These are phyloP conservation scores for Myiotriccus ornatus DNA, from an alignment of 2,797 vertebrate genomes.

Conservation along the genomic window DNA sequence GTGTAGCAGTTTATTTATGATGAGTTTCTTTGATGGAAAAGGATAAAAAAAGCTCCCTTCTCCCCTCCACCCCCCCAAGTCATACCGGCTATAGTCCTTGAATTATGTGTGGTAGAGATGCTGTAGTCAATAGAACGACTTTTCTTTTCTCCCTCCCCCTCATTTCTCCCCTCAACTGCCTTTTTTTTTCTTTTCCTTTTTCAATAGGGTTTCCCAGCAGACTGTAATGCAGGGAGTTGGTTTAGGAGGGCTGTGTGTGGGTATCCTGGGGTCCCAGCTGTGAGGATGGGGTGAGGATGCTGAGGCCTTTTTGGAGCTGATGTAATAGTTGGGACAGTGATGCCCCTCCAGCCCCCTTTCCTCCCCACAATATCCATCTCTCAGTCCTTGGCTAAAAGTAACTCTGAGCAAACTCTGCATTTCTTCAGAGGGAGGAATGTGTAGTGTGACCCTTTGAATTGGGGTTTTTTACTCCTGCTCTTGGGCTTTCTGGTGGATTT, in stretches of 20 bases:
- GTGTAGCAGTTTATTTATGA: constrained; percentile 48
- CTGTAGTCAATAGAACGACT: constrained; percentile 32
- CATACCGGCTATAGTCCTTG: background rate
- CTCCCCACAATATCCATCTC: background rate
- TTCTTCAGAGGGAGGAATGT: background rate
- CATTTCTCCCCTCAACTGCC: background rate
- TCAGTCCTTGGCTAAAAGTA: background rate
- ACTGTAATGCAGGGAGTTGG: background rate
- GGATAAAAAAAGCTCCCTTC: background rate
- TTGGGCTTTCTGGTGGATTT: background rate
- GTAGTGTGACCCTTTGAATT: accelerated
- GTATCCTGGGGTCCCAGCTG: background rate
- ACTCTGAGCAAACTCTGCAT: background rate
- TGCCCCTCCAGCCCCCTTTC: background rate
- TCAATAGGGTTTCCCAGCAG: background rate
- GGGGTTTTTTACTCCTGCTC: background rate
- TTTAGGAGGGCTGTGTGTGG: background rate
- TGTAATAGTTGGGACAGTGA: background rate
- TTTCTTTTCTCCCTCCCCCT: constrained; percentile 15
- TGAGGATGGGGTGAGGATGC: background rate
- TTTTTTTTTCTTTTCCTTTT: too few relatives aligned
- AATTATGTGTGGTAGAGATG: constrained; percentile 54
- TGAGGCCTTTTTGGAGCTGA: background rate
- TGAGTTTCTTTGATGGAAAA: constrained; percentile 17
- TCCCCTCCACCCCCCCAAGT: background rate